Evolutionary conservation across 2,888 invertebrate genomes (phyloP), one percentile per base, ranked within the genome.

Genomic region (Drosophila mimetica): DNA sequence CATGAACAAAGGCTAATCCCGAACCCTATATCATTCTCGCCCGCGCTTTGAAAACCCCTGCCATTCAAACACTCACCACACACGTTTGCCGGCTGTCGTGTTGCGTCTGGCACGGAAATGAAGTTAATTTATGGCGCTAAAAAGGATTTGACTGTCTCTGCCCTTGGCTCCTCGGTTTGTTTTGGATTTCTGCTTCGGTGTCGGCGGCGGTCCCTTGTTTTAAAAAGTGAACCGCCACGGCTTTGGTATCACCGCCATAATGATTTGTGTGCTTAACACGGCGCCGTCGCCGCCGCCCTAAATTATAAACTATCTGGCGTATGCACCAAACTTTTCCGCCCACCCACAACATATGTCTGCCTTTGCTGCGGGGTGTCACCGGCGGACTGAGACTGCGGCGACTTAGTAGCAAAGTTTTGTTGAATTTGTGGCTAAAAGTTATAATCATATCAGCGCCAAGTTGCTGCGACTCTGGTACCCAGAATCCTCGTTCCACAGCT

Each of bases 51-150:
- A 18, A 30, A 13, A 18, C 28, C n/a, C 7, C n/a, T 18, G 32
- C 32, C 59, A 42, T 55, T 57, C 25, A 20, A 46, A 18, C 30
- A 41, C 63, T 51, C 44, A 74, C 77, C 75, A 51, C 79, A 82
- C 74, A 79, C 83, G 84, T 79, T 83, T 69, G 77, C 73, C 71
- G 77, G 53, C 83, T 83, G 83, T 80, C 76, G 77, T 75, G 79
- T 75, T 80, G 74, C 66, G 83, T 84, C 83, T 84, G 77, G 84
- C 84, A 79, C 84, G 84, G 84, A 85, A 85, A 84, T 86, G 76
- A 84, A 84, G 84, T 82, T 86, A 85, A 85, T 85, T 85, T 85
- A 85, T 85, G 82, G 86, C 76, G 85, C 75, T 77, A 84, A 82
- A 85, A 85, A 79, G 82, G 84, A 85, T 84, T 85, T 74, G 78